Conservation (phyloP, 2,888 invertebrate species). For the Fragum fragum region DNA sequence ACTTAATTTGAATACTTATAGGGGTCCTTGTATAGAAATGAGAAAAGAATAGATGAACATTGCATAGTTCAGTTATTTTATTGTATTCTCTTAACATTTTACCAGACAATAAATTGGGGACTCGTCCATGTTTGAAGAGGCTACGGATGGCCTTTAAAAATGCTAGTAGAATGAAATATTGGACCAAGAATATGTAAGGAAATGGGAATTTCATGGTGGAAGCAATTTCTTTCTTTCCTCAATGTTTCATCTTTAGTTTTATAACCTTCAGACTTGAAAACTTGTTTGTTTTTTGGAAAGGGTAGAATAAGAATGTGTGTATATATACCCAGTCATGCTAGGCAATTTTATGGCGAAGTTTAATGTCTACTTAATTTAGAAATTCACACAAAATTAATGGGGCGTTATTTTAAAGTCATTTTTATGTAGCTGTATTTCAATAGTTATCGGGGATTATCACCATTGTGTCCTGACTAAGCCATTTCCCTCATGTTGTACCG, state of each 20-base stretch:
- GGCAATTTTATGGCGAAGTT: slow-evolving; percentile 59
- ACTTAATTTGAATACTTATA: slow-evolving; percentile 2
- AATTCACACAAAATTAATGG: slow-evolving; percentile 69
- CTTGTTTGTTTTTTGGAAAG: neutral
- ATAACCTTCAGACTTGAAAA: neutral
- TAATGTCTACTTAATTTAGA: slow-evolving; percentile 67
- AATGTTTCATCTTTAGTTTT: too few relatives aligned
- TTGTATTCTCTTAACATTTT: slow-evolving; percentile 10
- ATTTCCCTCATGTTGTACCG: neutral
- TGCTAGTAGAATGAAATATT: too few relatives aligned
- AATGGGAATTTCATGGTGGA: neutral
- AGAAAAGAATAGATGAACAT: slow-evolving; percentile 25
- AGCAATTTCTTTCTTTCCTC: neutral
- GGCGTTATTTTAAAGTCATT: slow-evolving; percentile 68
- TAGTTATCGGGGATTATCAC: slow-evolving; percentile 45
- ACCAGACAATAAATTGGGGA: too few relatives aligned
- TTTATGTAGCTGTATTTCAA: slow-evolving; percentile 59
- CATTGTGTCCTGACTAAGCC: slow-evolving; percentile 19
- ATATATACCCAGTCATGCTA: slow-evolving; percentile 33
- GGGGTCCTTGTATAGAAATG: slow-evolving; percentile 16
- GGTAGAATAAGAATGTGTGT: slow-evolving; percentile 11
- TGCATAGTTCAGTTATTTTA: slow-evolving; percentile 22
- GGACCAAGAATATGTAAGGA: too few relatives aligned
- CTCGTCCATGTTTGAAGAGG: too few relatives aligned
- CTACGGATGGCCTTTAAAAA: too few relatives aligned